Base-by-base conservation (phyloP, 2,797 vertebrate genomes). In the Gouania willdenowi region DNA sequence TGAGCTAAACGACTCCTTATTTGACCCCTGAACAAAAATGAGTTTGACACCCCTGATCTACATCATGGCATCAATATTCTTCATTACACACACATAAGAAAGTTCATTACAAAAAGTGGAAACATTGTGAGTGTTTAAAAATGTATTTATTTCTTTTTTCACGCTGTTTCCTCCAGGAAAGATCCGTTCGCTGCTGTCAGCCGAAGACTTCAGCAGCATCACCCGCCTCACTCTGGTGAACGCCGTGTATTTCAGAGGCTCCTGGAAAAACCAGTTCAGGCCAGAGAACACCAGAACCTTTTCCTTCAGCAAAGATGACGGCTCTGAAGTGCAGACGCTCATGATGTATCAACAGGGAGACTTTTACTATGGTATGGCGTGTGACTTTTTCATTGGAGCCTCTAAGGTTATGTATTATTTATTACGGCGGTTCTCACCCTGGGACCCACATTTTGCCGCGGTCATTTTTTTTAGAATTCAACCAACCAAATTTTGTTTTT, bases 331-430 rank as follows among this genome's bases (percentile, higher is more conserved):
- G 23, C 97, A 98, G 79, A 96, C 96, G 24, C 92, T 92, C 24
- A 99, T 98, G 97, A 99, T 99, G 97, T 98, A 98, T 84, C 97
- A 98, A 41, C 94, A 94, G 77, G 97, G 94, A 72, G 95, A 98
- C 68, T 99, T 99, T 87, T 97, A 93, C 85, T 99, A 99, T 0
- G 95, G 96, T 98, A 63, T 55, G 87, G 1, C 23, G 24, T 23
- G 6, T 34, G 39, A 11, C 20, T 33, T 7, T 47, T 45, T 57
- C 25, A 49, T 13, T 5, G 4, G 11, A 55, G 31, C 17, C 12
- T 10, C 38, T 6, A 54, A 26, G 53, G 71, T 58, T 69, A 68
- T 76, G 76, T 70, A 53, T n/a, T n/a, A n/a, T n/a, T n/a, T n/a
- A n/a, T n/a, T n/a, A n/a, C n/a, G n/a, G n/a, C n/a, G n/a, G n/a